Base-by-base conservation (phyloP, 2,797 vertebrate species). In the Hyperoplus lanceolatus region DNA sequence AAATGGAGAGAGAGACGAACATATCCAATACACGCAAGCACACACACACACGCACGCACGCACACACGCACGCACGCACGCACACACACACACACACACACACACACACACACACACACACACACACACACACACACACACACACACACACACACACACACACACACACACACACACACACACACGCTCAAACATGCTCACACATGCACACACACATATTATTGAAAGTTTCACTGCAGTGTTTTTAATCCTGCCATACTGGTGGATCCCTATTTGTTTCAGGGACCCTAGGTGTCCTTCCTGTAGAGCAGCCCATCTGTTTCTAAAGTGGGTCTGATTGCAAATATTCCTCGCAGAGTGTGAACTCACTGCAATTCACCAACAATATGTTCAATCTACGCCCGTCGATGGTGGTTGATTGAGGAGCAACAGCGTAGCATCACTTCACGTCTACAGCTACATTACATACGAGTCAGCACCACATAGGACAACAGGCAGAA, bases 221-320 rank as follows among this genome's bases (percentile, higher is more conserved):
- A 60, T 10, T 54, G 12, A 42, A 11, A 16, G 11, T 46, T 57
- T 38, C 50, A 48, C 29, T 57, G 39, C 46, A 46, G 50, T 59
- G 53, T 29, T 50, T 29, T 13, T 57, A 64, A 71, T 67, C 41
- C 66, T 45, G 43, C 59, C 71, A 16, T 50, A 70, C 67, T 62
- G 21, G 46, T 57, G 57, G 53, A 72, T 16, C 4, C 21, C 41
- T 59, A 73, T 86, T 85, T 73, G 65, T 79, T 83, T 82, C 53
- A 69, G 64, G 56, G 77, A 73, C 72, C 74, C 74, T 65, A 73
- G 70, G 73, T 82, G 85, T 87, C 71, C 67, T 70, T 62, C 80
- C 76, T 77, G 77, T 75, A 69, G 80, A 85, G 81, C 62, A 74
- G 73, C 78, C 90, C 92, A 93, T 93, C 92, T 94, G 93, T 80